These are phyloP conservation scores for Tetramorium parvispinum DNA, from an alignment of 1,140 invertebrate genomes.

Conservation along the genomic window DNA sequence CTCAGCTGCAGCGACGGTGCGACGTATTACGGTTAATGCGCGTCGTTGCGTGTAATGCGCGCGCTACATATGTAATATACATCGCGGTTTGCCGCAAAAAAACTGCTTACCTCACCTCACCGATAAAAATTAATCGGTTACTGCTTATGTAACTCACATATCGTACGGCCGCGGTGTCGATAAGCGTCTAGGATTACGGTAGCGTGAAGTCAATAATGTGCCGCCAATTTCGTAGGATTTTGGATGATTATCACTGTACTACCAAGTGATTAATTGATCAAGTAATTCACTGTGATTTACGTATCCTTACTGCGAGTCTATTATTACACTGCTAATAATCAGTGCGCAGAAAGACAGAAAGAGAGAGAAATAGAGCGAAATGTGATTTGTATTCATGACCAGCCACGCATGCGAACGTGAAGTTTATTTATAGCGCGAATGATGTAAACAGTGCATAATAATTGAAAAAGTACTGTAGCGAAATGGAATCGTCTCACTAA, in stretches of 20 bases:
- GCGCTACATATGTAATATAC: not conserved
- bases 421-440: conserved; percentile 6
- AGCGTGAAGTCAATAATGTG: not conserved
- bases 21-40: conserved; percentile 5
- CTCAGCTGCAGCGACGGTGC: not conserved
- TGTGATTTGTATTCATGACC: conserved; percentile 40
- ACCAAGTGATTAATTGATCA: conserved; percentile 25
- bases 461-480: not conserved
- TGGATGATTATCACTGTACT: not conserved
- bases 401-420: not conserved
- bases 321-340: conserved; percentile 13
- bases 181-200: not conserved
- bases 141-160: conserved; percentile 22
- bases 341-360: not conserved
- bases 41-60: not conserved
- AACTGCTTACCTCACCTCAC: not conserved
- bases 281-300: not conserved
- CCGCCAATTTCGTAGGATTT: not conserved
- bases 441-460: not conserved
- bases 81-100: not conserved
- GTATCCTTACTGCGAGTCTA: not conserved
- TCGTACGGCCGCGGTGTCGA: not conserved
- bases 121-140: conserved; percentile 51
- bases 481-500: not conserved
- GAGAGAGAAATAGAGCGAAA: conserved; percentile 1